Conservation (phyloP, 1,140 invertebrate genomes). For the Monomorium pharaonis region DNA sequence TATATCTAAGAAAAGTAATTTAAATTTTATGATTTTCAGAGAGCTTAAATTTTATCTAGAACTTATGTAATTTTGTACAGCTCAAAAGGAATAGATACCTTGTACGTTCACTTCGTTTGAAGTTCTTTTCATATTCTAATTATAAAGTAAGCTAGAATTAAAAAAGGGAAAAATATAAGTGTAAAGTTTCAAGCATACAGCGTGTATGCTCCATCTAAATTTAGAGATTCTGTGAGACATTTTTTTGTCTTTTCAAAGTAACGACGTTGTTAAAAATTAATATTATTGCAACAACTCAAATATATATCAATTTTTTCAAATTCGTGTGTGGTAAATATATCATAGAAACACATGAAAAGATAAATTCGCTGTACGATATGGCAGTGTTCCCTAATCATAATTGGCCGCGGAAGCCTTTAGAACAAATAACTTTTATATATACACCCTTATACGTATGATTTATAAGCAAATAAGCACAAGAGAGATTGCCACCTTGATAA, state of each 20-base stretch:
- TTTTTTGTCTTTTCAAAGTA: background rate
- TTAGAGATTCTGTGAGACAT: background rate
- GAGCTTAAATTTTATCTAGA: background rate
- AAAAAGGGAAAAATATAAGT: conserved; percentile 1
- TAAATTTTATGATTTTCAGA: conserved; percentile 1
- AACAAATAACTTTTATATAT: background rate
- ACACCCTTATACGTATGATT: background rate
- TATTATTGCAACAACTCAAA: conserved; percentile 28
- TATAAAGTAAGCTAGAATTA: background rate
- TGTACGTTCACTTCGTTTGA: background rate
- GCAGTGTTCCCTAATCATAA: conserved; percentile 42
- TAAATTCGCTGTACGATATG: conserved; percentile 52
- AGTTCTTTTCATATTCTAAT: background rate
- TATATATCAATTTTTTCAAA: background rate
- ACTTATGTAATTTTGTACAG: conserved; percentile 14
- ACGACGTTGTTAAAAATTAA: conserved; percentile 3
- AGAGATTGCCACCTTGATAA: background rate
- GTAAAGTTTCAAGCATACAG: background rate
- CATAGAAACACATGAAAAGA: conserved; percentile 37
- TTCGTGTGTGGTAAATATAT: conserved; percentile 8
- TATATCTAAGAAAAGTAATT: background rate
- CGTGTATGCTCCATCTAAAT: background rate
- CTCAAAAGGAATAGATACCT: conserved; percentile 1
- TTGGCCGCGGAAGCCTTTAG: conserved; percentile 5
- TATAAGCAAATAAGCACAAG: conserved; percentile 17